Evolutionary conservation across 2,888 invertebrate genomes (phyloP), one percentile per base, ranked within the genome.

Genomic region (Blera fallax): DNA sequence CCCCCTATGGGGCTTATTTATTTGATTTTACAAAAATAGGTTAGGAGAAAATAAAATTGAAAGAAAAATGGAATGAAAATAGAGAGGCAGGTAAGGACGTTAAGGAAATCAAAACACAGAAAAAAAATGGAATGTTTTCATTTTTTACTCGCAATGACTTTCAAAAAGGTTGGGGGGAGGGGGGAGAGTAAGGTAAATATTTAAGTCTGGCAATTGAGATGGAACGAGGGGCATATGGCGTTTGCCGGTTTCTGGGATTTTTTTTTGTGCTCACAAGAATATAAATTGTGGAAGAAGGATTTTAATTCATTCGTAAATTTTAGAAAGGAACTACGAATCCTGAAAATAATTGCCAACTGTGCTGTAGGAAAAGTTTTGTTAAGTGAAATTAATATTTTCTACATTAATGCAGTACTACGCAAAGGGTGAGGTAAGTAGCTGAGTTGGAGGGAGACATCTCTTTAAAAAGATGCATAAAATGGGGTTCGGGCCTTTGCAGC

Each of bases 1-100:
- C 65, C 37, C 64, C 48, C 62, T 50, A 27, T 50, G 81, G 76
- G 18, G 76, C 14, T 70, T 65, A 52, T 64, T 79, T 79, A 43
- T 73, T 76, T 40, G 29, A 48, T 64, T 52, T 43, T 16, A 58
- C 21, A 70, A 24, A 64, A 70, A 69, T 81, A 76, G 56, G 56
- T 3, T 34, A 29, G 54, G 7, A 45, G 21, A 76, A 65, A 32
- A 50, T 64, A 27, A 52, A 52, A 77, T 21, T 43, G 10, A 40
- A 69, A 48, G 18, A 43, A 52, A 48, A 74, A 69, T 8, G 34
- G n/a, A 7, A 34, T 58, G 37, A 27, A 60, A 48, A 72, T 37
- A 58, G 60, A 34, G 18, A 16, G 34, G 4, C 64, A 69, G 76
- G 50, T 79, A 56, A 50, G 32, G 24, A 40, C 29, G 45, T 4